phyloP scores from a whole-genome alignment of 1,140 invertebrate species.

The Eulimnadia texana region DNA sequence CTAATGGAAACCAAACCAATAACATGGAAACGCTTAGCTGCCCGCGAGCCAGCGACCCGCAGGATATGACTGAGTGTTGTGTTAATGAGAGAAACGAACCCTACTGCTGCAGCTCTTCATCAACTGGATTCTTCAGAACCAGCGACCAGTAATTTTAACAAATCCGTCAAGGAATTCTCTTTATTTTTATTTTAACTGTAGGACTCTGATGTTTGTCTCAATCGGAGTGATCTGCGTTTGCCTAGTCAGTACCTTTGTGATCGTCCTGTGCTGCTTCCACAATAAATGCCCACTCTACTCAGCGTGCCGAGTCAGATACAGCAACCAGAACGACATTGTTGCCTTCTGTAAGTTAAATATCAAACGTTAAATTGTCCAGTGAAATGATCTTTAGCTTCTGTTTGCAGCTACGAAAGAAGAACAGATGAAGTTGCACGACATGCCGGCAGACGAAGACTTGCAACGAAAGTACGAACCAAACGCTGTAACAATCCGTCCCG shows the following conservation, averaged over 20 bases:
- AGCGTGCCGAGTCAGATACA: constrained; percentile 22
- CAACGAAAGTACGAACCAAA: constrained; percentile 12
- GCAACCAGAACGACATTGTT: constrained; percentile 20
- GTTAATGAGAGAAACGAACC: not conserved
- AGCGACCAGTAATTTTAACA: not conserved
- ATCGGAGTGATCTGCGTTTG: constrained; percentile 22
- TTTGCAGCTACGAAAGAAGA: constrained; percentile 12
- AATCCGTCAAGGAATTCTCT: not conserved
- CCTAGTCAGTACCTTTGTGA: constrained; percentile 19
- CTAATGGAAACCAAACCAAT: not conserved
- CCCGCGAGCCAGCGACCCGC: not conserved
- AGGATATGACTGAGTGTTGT: not conserved
- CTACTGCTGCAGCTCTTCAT: not conserved
- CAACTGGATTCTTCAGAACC: not conserved
- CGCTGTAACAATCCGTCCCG: constrained; percentile 7
- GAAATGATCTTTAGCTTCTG: not conserved
- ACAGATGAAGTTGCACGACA: constrained; percentile 10
- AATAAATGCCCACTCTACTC: constrained; percentile 24
- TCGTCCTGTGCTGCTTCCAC: constrained; percentile 26
- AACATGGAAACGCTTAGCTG: not conserved
- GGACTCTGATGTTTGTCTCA: constrained; percentile 21
- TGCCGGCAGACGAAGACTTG: not conserved
- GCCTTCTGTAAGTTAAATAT: constrained; percentile 23
- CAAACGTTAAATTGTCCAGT: not conserved
- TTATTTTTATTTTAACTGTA: constrained; percentile 9